Evolutionary conservation across 2,113 vertebrate genomes (phyloP), one percentile per base, ranked within the genome.

Genomic region (Coturnix japonica): DNA sequence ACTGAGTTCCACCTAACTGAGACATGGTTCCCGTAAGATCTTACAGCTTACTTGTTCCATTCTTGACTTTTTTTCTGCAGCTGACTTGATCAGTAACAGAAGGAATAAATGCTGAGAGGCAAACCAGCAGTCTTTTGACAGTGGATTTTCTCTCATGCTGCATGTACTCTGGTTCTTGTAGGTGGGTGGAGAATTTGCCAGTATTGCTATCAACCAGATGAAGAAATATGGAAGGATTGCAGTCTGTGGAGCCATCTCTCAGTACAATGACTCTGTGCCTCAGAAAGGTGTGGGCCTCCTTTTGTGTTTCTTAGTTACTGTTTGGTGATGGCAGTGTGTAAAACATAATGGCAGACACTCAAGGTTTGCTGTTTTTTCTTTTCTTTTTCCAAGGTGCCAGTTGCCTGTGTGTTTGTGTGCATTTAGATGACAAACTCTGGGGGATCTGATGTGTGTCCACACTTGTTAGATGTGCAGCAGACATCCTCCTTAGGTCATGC

Each of bases 141-240:
- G 5, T 57, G 41, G 12, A 28, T 79, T 84, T 30, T 85, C 19
- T 79, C 44, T 77, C 60, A 76, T 41, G 13, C 39, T 66, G 5
- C 18, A 12, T 28, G 13, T 80, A 26, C 35, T 86, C 53, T 91
- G 12, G 21, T 91, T 90, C 4, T 86, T 71, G 31, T 81, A 99
- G 99, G 99, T 99, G 41, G 98, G 98, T 81, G 99, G 98, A 60
- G 85, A 97, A 63, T 99, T 98, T 96, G 92, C 98, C 56, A 98
- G 69, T 51, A 46, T 93, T 28, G 98, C 97, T 43, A 76, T 99
- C 44, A 63, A 81, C 11, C 98, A 99, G 21, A 99, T 99, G 98
- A 99, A 98, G 87, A 88, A 91, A 53, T 98, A 96, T 35, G 99
- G 99, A 85, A 98, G 98, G 95, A 98, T 99, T 93, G 98, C 98